These are phyloP conservation scores for Cassiopea andromeda DNA, from an alignment of 30 jellyfish, hydroid and myxozoan species.

Conservation along the genomic window DNA sequence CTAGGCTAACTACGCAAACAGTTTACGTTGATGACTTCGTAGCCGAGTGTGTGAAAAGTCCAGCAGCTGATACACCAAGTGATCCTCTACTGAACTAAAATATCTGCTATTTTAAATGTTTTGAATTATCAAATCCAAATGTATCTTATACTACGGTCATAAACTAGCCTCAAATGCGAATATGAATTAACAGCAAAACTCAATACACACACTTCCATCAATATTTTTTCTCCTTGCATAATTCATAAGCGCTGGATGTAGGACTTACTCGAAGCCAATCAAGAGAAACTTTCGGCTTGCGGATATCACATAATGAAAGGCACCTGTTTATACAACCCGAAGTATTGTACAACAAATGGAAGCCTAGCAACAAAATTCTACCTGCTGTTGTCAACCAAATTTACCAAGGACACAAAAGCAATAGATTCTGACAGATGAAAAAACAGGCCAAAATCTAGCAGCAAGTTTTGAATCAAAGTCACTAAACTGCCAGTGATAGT, in stretches of 20 bases:
- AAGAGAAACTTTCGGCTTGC: not conserved
- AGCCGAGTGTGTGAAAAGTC: not conserved
- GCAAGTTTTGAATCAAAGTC: no score
- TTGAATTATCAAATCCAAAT: not conserved
- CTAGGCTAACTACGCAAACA: not conserved
- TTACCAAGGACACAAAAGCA: not conserved
- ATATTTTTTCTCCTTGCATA: not conserved
- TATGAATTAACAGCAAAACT: not conserved
- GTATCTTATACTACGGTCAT: not conserved
- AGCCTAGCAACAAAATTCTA: not conserved
- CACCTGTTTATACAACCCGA: constrained; percentile 1
- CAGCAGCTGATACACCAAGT: not conserved
- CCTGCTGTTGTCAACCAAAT: not conserved
- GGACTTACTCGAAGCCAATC: constrained; percentile 1
- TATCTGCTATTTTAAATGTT: not conserved
- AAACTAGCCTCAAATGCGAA: not conserved
- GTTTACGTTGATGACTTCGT: constrained; percentile 1
- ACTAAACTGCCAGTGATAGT: no score
- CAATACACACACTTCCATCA: not conserved
- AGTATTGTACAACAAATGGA: not conserved
- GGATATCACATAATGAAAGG: not conserved
- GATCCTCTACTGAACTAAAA: not conserved
- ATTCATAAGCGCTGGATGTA: not conserved
- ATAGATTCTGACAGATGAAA: not conserved
- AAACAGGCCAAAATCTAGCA: not conserved